These are phyloP conservation scores for Zootermopsis nevadensis DNA, from an alignment of 2,888 invertebrate species.

Conservation along the genomic window DNA sequence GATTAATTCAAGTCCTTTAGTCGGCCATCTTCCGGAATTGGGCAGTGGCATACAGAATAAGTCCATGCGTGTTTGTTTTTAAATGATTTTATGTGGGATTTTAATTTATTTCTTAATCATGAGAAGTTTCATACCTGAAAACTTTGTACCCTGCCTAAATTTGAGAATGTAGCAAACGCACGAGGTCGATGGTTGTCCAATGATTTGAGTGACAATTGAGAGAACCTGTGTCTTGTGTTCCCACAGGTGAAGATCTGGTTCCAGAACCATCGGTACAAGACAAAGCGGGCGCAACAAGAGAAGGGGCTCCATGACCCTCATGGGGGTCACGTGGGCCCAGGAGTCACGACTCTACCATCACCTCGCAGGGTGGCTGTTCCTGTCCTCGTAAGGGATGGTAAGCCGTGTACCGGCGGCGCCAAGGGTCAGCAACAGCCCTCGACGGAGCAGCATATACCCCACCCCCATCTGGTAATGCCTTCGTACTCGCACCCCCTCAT, in stretches of 20 bases:
- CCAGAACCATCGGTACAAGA: constrained; percentile 98
- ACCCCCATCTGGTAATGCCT: constrained; percentile 55
- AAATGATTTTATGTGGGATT: too few relatives aligned
- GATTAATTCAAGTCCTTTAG: too few relatives aligned
- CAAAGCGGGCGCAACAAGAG: constrained; percentile 97
- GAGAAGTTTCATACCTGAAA: too few relatives aligned
- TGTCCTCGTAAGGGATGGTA: constrained; percentile 93
- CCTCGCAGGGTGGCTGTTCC: constrained; percentile 64
- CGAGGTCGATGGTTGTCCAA: too few relatives aligned
- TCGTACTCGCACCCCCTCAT: constrained; percentile 63
- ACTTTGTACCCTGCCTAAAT: too few relatives aligned
- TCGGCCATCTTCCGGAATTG: too few relatives aligned
- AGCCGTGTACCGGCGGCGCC: constrained; percentile 73
- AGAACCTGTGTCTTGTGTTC: background rate
- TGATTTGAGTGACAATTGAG: too few relatives aligned
- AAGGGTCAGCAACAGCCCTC: constrained; percentile 54
- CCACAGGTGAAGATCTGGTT: constrained; percentile 93
- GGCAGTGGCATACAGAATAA: too few relatives aligned
- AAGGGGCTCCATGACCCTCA: constrained; percentile 79
- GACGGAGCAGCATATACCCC: constrained; percentile 57
- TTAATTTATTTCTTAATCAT: too few relatives aligned
- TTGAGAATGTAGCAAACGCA: too few relatives aligned
- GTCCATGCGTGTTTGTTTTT: too few relatives aligned
- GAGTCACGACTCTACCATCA: constrained; percentile 74
- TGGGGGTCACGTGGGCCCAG: constrained; percentile 54